Percentiles rank a stretch among this genome's conserved stretches.
Evolutionary conservation across 2,888 invertebrate genomes (phyloP).

Genomic region (Zygaena filipendulae): DNA sequence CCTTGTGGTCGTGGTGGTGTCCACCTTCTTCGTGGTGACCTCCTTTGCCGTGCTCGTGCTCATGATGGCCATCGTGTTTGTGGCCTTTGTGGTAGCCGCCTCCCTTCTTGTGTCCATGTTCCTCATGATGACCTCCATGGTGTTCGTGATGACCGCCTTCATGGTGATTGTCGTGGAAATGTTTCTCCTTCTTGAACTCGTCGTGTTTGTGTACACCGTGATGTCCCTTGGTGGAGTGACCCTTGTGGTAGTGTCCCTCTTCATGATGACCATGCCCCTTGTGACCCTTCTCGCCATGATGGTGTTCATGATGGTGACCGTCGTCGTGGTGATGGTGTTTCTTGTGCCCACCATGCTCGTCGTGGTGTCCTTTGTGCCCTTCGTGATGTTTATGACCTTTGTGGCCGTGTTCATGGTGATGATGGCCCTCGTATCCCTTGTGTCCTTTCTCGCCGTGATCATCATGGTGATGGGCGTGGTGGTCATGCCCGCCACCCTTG

Average conservation of each 20-base stretch:
- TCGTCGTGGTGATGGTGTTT: constrained; percentile 74
- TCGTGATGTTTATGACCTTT: constrained; percentile 82
- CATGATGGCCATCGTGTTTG: constrained; percentile 80
- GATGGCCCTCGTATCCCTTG: constrained; percentile 76
- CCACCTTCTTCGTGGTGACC: constrained; percentile 84
- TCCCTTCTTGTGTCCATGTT: constrained; percentile 84
- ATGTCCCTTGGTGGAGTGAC: constrained; percentile 86
- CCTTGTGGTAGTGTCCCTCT: constrained; percentile 81
- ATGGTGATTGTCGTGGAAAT: constrained; percentile 87
- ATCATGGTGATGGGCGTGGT: constrained; percentile 72
- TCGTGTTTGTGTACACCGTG: constrained; percentile 87
- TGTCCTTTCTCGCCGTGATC: constrained; percentile 78
- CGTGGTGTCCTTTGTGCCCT: constrained; percentile 70
- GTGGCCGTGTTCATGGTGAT: constrained; percentile 73
- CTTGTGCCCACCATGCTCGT: constrained; percentile 73
- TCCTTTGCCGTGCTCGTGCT: constrained; percentile 84
- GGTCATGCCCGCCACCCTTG: constrained; percentile 73
- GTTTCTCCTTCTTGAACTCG: constrained; percentile 87
- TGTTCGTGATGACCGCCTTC: constrained; percentile 83
- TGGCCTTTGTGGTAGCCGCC: constrained; percentile 83
- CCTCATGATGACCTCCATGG: constrained; percentile 82
- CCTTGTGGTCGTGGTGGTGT: constrained; percentile 82
- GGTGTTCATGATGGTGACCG: constrained; percentile 72
- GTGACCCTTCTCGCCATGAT: constrained; percentile 74
- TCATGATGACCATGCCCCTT: constrained; percentile 68